Evolutionary conservation across 2,113 vertebrate genomes (phyloP), one percentile per base, ranked within the genome.

Genomic region (Theristicus caerulescens): DNA sequence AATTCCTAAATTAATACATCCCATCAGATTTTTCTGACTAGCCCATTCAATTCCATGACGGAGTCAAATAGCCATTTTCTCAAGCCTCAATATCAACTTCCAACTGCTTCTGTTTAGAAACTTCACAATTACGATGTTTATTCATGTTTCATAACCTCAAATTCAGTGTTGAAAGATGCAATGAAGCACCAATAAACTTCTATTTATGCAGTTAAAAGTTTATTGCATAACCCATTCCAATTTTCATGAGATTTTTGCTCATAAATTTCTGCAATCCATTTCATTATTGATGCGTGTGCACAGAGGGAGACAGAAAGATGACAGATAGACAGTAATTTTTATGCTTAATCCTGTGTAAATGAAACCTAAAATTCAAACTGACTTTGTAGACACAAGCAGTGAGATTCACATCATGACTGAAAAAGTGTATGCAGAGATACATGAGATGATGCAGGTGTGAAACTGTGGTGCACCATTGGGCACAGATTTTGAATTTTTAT

Each of bases 261-360:
- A 88, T 90, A 94, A 92, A 90, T 93, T 96, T 92, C 88, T 64
- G 85, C 72, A 88, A 91, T 93, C 81, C 82, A 78, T 92, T 94
- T 96, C 65, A 92, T 81, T 76, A 86, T 22, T 92, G 69, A 71
- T 88, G 34, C 88, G 55, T 90, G 67, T 83, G 59, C 89, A 87
- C n/a, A 93, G 55, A 95, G 69, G 65, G 57, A 89, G 64, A 92
- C 34, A 86, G 64, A 91, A 86, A 84, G 55, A 93, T 84, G 76
- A 94, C 83, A 91, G 87, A 91, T 3, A 90, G 71, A 92, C n/a
- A 92, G 83, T 51, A 32, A 92, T 86, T 96, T 92, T 95, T 86
- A 86, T 42, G 40, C 40, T 92, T 88, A 90, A 61, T 70, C 47
- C 59, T 65, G 36, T 67, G 55, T 81, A 92, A 95, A 96, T 49